Evolutionary conservation across 2,888 invertebrate species (phyloP).

Genomic region (Plebejus melissa): DNA sequence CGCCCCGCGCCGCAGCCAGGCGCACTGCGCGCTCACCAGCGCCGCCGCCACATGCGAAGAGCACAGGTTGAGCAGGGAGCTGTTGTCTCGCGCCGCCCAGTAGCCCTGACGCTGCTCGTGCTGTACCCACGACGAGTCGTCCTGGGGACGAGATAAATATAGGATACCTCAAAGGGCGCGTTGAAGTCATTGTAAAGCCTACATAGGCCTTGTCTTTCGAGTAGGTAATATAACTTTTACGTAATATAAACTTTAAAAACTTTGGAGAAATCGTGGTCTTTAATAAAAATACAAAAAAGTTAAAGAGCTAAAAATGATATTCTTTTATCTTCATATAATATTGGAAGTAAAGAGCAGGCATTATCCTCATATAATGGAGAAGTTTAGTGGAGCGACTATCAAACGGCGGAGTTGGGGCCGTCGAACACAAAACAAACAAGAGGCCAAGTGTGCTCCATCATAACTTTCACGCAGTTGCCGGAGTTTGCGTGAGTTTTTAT

Average conservation of each 20-base stretch:
- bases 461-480: slow-evolving; percentile 21
- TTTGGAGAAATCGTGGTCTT: too few species aligned
- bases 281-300: not conserved
- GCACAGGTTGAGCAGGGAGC: slow-evolving; percentile 59
- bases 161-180: not conserved
- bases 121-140: slow-evolving; percentile 53
- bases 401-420: not conserved
- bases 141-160: slow-evolving; percentile 35
- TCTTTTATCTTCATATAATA: not conserved
- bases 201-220: not conserved
- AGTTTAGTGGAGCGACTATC: not conserved
- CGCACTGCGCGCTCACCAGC: slow-evolving; percentile 54
- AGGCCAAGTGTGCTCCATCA: slow-evolving; percentile 16
- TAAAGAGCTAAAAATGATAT: not conserved
- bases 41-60: slow-evolving; percentile 51
- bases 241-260: too few species aligned
- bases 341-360: not conserved
- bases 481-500: not conserved
- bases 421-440: slow-evolving; percentile 25
- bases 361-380: not conserved
- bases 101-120: slow-evolving; percentile 50
- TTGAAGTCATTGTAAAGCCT: not conserved
- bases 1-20: slow-evolving; percentile 60
- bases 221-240: not conserved
- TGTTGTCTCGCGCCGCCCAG: slow-evolving; percentile 49